Base-by-base conservation (phyloP, 1,140 invertebrate species). In the Marisa cornuarietis region DNA sequence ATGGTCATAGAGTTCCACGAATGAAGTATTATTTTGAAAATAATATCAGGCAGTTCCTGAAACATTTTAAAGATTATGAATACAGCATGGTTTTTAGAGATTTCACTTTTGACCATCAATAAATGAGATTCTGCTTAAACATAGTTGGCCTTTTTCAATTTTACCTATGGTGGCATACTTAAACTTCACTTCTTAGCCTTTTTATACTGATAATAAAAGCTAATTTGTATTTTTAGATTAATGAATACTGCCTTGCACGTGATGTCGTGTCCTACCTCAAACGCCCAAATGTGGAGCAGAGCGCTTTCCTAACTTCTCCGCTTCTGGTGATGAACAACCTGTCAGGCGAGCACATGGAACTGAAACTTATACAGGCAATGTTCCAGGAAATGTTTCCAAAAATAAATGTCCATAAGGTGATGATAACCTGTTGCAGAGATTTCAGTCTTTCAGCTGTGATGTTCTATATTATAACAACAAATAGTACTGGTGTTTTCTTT, bases 301-400 rank as follows among this genome's bases (percentile, higher is more conserved):
- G 95, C 85, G 94, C 96, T 63, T 99, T 96, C 88, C 93, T 95
- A 85, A 93, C 95, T 89, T 94, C 96, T 22, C 97, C 98, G 0
- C 90, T 99, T 7, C 94, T 99, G 63, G 94, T 99, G 69, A 93
- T 99, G 88, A 99, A 99, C 90, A 97, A 96, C 90, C 99, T 99
- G 87, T 95, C 93, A 77, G 95, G 95, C 0, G 86, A 91, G 68
- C 83, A 82, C 14, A 94, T 95, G 91, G 96, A 99, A 83, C 91
- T 98, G 79, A 97, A 98, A 87, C 91, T 99, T 5, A 97, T 99
- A 94, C 94, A 97, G 16, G 95, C 96, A 10, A 98, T 96, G 92
- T 98, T 99, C 88, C 97, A 99, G 92, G 99, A 99, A 88, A 98
- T 99, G 96, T 99, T 99, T 91, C 98, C 98, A 0, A 95, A 96